Evolutionary conservation across 2,113 vertebrate species (phyloP).

Genomic region (Prochilodus magdalenae): DNA sequence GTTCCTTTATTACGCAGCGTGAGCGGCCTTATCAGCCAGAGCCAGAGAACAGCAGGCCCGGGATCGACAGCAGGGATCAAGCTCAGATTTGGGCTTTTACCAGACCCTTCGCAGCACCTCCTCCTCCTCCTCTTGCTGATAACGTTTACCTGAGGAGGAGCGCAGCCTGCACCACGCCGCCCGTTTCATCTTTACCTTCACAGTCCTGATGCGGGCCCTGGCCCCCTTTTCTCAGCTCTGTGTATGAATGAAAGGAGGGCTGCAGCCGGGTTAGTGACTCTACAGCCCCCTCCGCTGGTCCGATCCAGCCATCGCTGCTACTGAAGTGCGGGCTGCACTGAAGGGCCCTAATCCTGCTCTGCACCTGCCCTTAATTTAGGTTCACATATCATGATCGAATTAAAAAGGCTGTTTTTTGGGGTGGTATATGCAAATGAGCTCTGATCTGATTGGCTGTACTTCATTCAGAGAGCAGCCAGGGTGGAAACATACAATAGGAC

Average conservation of each 20-base stretch:
- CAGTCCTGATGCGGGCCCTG: background rate
- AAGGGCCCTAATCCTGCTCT: too few species aligned
- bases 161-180: slow-evolving; percentile 7
- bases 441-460: too few species aligned
- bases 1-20: background rate
- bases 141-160: slow-evolving; percentile 39
- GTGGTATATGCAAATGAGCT: too few species aligned
- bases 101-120: slow-evolving; percentile 26
- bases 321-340: too few species aligned
- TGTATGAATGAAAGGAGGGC: background rate
- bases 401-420: too few species aligned
- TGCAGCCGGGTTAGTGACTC: background rate
- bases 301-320: background rate
- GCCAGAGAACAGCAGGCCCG: slow-evolving; percentile 32
- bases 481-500: too few species aligned
- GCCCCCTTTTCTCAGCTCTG: background rate
- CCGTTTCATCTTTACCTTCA: slow-evolving; percentile 15
- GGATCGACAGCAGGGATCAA: slow-evolving; percentile 30
- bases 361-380: too few species aligned
- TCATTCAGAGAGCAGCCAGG: too few species aligned
- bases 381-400: too few species aligned
- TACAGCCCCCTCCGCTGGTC: slow-evolving; percentile 29
- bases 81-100: slow-evolving; percentile 35
- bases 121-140: slow-evolving; percentile 32
- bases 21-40: slow-evolving; percentile 31